Evolutionary conservation across 1,140 invertebrate genomes (phyloP).

Genomic region (Cydia splendana): DNA sequence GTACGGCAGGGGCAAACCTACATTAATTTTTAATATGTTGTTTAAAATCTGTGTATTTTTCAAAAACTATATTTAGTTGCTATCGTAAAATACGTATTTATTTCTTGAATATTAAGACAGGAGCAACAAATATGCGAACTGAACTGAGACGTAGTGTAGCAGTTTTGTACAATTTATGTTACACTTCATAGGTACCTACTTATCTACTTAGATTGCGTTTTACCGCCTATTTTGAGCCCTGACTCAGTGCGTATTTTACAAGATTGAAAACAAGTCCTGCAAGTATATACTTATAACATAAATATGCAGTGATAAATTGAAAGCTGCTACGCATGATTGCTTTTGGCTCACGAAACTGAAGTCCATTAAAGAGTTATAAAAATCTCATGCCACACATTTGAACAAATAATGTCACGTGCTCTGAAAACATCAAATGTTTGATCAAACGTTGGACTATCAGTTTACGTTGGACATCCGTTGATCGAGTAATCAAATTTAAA

Average conservation of each 20-base stretch:
- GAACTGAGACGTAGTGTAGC: too few species aligned
- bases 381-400: constrained; percentile 4
- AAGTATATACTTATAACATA: not conserved
- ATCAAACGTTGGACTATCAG: constrained; percentile 20
- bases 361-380: not conserved
- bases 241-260: not conserved
- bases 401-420: not conserved
- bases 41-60: too few species aligned
- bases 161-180: too few species aligned
- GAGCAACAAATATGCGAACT: too few species aligned
- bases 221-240: not conserved
- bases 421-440: not conserved
- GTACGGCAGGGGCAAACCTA: too few species aligned
- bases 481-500: constrained; percentile 24
- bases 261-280: not conserved
- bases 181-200: too few species aligned
- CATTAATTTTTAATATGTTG: too few species aligned
- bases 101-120: too few species aligned
- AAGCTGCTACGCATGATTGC: constrained; percentile 7
- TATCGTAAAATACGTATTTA: too few species aligned
- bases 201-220: too few species aligned
- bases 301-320: constrained; percentile 2
- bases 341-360: constrained; percentile 11
- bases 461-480: constrained; percentile 18
- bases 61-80: too few species aligned